Conservation (phyloP, 2,113 vertebrate species). For the Lycaon pictus region DNA sequence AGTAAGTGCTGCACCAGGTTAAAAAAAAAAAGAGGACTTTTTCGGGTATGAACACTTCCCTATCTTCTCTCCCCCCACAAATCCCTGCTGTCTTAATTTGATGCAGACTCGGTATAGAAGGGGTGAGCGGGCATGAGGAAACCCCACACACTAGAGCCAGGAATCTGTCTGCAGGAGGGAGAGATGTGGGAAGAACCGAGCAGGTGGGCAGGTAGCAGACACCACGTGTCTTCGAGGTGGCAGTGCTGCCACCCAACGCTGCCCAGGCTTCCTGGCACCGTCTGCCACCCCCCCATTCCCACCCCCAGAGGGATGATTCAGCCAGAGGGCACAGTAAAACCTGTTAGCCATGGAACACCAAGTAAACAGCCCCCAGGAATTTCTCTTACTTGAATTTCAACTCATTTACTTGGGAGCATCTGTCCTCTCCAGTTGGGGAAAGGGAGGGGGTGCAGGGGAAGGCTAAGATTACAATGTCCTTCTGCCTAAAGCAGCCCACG, state of each 20-base stretch:
- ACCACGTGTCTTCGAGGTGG: not conserved
- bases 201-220: slow-evolving; percentile 21
- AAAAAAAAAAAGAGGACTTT: not conserved
- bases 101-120: not conserved
- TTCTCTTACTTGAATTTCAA: slow-evolving; percentile 76
- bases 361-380: slow-evolving; percentile 80
- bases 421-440: not conserved
- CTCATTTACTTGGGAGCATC: slow-evolving; percentile 57
- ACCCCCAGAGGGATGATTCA: not conserved
- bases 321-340: slow-evolving; percentile 71
- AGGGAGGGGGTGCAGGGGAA: not conserved
- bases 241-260: fast-evolving
- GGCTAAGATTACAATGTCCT: slow-evolving; percentile 21
- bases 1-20: not conserved
- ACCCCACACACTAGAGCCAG: slow-evolving; percentile 59
- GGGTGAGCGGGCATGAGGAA: slow-evolving; percentile 62
- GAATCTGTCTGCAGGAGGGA: slow-evolving; percentile 55
- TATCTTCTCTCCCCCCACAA: not conserved
- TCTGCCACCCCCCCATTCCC: not conserved
- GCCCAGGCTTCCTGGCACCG: not conserved
- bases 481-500: not conserved
- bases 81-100: not conserved
- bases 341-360: slow-evolving; percentile 74
- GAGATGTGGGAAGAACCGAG: not conserved
- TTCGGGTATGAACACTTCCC: not conserved